phyloP scores from a whole-genome alignment of 2,113 vertebrate genomes.

The Chaetodon trifascialis region DNA sequence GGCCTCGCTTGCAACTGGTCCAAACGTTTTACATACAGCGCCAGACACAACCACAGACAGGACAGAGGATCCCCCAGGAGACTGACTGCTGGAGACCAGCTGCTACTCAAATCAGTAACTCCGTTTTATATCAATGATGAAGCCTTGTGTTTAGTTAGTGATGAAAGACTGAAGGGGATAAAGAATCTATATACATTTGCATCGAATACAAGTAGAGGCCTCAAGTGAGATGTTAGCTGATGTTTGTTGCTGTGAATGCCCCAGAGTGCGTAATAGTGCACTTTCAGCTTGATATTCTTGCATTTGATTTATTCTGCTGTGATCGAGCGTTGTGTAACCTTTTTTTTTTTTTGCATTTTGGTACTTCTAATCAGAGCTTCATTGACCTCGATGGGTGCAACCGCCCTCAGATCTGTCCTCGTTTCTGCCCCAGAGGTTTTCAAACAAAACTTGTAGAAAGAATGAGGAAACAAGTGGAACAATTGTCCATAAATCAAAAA shows the following conservation, averaged over 20 bases:
- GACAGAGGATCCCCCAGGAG: constrained; percentile 58
- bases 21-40: constrained; percentile 42
- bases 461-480: constrained; percentile 36
- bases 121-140: neutral
- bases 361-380: neutral
- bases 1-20: constrained; percentile 49
- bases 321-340: neutral
- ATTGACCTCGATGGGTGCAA: neutral
- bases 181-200: neutral
- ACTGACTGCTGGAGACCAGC: constrained; percentile 32
- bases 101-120: constrained; percentile 49
- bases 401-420: neutral
- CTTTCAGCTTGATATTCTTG: neutral
- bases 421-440: constrained; percentile 11
- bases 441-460: neutral
- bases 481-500: constrained; percentile 44
- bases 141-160: constrained; percentile 2
- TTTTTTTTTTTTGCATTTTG: too few relatives aligned
- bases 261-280: neutral
- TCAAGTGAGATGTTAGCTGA: too few relatives aligned
- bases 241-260: too few relatives aligned
- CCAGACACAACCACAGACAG: constrained; percentile 67
- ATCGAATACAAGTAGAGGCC: neutral
- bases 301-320: neutral
- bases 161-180: neutral